Evolutionary conservation across 2,113 vertebrate genomes (phyloP).

Genomic region (Cygnus atratus): DNA sequence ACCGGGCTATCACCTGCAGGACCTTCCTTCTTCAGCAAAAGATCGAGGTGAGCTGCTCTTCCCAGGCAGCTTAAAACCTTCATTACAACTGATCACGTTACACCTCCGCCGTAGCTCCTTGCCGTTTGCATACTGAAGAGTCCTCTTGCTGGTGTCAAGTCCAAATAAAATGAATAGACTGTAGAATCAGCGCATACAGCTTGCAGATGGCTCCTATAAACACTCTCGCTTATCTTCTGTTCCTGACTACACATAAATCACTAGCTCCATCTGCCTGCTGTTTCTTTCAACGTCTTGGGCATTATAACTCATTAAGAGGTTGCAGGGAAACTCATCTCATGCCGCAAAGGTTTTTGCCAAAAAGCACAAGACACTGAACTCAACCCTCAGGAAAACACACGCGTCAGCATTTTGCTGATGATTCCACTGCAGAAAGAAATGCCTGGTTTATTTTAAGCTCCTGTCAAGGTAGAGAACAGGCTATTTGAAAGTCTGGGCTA

Average conservation of each 20-base stretch:
- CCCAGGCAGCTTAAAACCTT: background rate
- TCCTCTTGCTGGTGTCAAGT: background rate
- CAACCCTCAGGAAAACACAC: background rate
- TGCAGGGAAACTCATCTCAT: background rate
- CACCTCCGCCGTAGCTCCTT: background rate
- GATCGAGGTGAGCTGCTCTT: background rate
- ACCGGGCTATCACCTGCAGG: background rate
- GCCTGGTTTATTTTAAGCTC: background rate
- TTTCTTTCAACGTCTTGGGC: background rate
- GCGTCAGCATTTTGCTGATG: background rate
- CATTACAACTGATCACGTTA: background rate
- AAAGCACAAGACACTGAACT: background rate
- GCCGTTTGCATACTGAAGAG: fast-evolving
- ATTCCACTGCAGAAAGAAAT: background rate
- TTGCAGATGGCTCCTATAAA: background rate
- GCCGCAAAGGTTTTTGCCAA: background rate
- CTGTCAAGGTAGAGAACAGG: background rate
- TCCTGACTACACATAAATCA: background rate
- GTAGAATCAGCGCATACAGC: background rate
- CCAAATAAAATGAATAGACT: background rate
- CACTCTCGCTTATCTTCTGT: background rate
- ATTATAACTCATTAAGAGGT: background rate
- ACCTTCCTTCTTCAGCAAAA: background rate
- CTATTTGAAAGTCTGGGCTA: background rate
- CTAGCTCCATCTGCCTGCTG: constrained; percentile 56